phyloP scores from a whole-genome alignment of 2,888 invertebrate species.

The Ochropleura plecta region DNA sequence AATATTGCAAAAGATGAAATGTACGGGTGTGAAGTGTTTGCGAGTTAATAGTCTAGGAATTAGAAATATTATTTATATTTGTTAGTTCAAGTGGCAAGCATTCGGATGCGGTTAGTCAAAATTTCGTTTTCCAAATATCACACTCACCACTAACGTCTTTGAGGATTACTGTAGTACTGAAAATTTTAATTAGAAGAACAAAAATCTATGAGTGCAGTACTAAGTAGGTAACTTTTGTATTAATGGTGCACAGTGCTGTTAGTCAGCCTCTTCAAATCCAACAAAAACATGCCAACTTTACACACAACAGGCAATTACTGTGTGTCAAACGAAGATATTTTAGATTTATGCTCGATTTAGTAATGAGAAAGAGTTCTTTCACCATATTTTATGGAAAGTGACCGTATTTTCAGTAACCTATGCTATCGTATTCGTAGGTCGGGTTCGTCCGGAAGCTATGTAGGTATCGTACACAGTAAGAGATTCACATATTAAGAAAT shows the following conservation, averaged over 20 bases:
- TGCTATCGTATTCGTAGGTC: constrained; percentile 60
- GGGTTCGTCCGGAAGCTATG: constrained; percentile 74
- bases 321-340: constrained; percentile 89
- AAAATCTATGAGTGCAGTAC: constrained; percentile 86
- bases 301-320: constrained; percentile 83
- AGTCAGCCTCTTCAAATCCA: constrained; percentile 82
- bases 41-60: constrained; percentile 50
- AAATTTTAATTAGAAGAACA: constrained; percentile 86
- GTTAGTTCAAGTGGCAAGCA: constrained; percentile 65
- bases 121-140: constrained; percentile 84
- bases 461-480: constrained; percentile 84
- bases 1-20: constrained; percentile 46
- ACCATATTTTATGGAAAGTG: constrained; percentile 76
- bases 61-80: constrained; percentile 38
- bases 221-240: constrained; percentile 78
- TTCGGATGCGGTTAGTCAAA: constrained; percentile 81
- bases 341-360: constrained; percentile 73
- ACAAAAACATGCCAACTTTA: constrained; percentile 86
- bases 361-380: constrained; percentile 74
- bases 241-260: constrained; percentile 89
- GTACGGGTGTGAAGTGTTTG: constrained; percentile 35
- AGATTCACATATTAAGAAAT: constrained; percentile 79
- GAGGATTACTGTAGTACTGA: constrained; percentile 89
- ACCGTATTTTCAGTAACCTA: constrained; percentile 73
- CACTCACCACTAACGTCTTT: constrained; percentile 89